Evolutionary conservation across 1,140 invertebrate genomes (phyloP), one percentile per base, ranked within the genome.

Genomic region (Heliconius melpomene): DNA sequence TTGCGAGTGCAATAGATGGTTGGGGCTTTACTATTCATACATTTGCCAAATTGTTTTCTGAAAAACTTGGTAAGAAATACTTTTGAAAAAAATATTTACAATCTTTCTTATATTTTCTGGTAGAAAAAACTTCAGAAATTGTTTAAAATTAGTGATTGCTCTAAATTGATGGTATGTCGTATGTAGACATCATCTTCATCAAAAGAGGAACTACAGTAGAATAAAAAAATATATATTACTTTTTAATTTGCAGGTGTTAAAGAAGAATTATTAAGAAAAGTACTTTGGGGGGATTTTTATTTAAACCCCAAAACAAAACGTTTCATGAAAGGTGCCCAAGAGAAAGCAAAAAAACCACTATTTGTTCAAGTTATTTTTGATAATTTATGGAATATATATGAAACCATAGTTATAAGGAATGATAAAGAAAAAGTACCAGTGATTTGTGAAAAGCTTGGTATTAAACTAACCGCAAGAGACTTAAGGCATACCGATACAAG

Each of bases 221-320:
- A 5, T 46, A 36, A 36, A 36, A 46, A 5, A 46, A 46, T 16
- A 16, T 46, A 46, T 3, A 26, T 6, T 66, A 66, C 2, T 54
- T 36, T 18, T 74, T 54, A 50, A 60, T 80, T 94, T 87, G 77
- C 88, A 91, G 94, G 95, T 82, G 94, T 95, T 20, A 94, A 95
- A 84, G 93, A 93, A 77, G 94, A 96, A 82, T 92, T 98, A 50
- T 91, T 98, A 9, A 96, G 96, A 85, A 97, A 97, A 94, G 97
- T 98, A 1, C 94, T 99, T 9, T 99, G 99, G 98, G 99, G 99
- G 73, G 98, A 99, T 94, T 99, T 96, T 95, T 99, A 98, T 91
- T 95, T 99, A 20, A 98, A 99, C 92, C 90, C 95, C 1, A 99
- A 99, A 94, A 96, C 96, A 3, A 99, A 99, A 92, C 95, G 96